A percentile compares a stretch with the other conserved stretches of the same genome.
Evolutionary conservation across 2,113 vertebrate species (phyloP).

Genomic region (Riparia riparia): DNA sequence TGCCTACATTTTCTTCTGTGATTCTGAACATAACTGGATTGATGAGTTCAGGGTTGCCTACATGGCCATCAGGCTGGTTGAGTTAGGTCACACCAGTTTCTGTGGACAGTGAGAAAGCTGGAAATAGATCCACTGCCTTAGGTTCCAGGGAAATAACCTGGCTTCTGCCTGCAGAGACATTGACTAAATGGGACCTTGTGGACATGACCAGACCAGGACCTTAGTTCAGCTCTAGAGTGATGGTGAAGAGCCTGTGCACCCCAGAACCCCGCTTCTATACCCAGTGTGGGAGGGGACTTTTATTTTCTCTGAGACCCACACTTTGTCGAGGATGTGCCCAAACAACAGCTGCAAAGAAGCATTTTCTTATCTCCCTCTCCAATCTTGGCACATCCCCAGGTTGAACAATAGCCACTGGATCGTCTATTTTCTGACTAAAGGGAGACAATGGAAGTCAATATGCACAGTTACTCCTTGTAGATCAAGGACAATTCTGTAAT

Average conservation of each 20-base stretch:
- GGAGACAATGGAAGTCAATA: constrained; percentile 7
- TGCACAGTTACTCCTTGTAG: not conserved
- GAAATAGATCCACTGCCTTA: not conserved
- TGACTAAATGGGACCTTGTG: not conserved
- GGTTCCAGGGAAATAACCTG: not conserved
- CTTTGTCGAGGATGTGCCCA: not conserved
- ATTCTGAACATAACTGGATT: not conserved
- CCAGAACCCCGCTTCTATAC: not conserved
- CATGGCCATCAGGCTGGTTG: not conserved
- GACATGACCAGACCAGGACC: accelerated
- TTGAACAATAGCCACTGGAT: constrained; percentile 30
- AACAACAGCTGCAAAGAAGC: constrained; percentile 38
- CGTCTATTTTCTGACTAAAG: constrained; percentile 4
- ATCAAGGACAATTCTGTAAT: not conserved
- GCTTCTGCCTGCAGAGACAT: not conserved
- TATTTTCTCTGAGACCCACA: not conserved
- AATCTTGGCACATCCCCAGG: constrained; percentile 8
- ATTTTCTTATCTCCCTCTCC: constrained; percentile 27
- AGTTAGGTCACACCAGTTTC: not conserved
- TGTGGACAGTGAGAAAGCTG: not conserved
- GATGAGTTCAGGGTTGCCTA: not conserved
- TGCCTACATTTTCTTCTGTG: not conserved
- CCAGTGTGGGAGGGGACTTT: not conserved
- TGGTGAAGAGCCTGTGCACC: not conserved
- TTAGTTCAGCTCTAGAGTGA: not conserved